Evolutionary conservation across 1,140 invertebrate species (phyloP).

Genomic region (Bombus breviceps): DNA sequence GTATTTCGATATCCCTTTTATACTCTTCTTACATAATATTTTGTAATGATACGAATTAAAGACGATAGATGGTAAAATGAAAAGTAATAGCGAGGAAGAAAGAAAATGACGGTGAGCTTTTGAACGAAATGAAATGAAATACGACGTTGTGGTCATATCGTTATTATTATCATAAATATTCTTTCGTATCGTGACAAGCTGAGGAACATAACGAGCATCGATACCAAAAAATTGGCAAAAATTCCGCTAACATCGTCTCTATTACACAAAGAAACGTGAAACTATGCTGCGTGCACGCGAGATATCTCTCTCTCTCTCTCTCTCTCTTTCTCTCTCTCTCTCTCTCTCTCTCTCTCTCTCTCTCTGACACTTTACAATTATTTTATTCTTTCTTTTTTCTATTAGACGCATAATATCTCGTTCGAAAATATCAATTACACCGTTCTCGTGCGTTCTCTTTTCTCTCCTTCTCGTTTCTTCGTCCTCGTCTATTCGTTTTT

Average conservation of each 20-base stretch:
- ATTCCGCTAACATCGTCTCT: slow-evolving; percentile 38
- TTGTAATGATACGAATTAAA: neutral
- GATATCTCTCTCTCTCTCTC: neutral
- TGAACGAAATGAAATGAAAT: neutral
- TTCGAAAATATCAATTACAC: slow-evolving; percentile 57
- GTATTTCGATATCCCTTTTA: neutral
- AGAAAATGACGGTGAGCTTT: neutral
- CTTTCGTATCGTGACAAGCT: slow-evolving; percentile 53
- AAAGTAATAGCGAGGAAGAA: neutral
- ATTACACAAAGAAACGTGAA: slow-evolving; percentile 46
- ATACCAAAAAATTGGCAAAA: slow-evolving; percentile 54
- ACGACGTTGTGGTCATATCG: slow-evolving; percentile 30
- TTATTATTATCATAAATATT: slow-evolving; percentile 58
- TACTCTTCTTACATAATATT: neutral
- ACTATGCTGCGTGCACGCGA: slow-evolving; percentile 47
- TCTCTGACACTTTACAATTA: too few relatives aligned
- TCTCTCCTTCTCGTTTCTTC: slow-evolving; percentile 1
- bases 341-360: neutral
- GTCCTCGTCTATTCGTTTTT: neutral
- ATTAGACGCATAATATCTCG: neutral
- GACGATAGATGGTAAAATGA: neutral
- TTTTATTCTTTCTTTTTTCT: neutral
- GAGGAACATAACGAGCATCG: slow-evolving; percentile 57
- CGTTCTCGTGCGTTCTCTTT: slow-evolving; percentile 27
- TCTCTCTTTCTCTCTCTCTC: too few relatives aligned